Evolutionary conservation across 2,888 invertebrate species (phyloP).

Genomic region (Volucella inanis): DNA sequence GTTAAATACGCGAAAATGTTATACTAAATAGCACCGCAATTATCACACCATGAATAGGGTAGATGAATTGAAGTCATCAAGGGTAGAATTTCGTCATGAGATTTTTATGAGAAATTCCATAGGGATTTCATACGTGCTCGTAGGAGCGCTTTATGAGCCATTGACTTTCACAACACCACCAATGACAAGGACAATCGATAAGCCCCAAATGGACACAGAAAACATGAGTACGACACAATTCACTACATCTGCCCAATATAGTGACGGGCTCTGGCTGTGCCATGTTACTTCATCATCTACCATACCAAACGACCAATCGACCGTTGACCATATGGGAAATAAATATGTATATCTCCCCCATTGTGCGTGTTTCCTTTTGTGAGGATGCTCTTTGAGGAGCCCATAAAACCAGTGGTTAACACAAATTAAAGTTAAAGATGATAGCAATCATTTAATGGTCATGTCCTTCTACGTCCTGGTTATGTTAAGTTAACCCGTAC

Average conservation of each 20-base stretch:
- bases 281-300: slow-evolving; percentile 20
- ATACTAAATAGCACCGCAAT: no score
- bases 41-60: no score
- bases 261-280: slow-evolving; percentile 2
- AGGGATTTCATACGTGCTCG: neutral
- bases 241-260: slow-evolving; percentile 17
- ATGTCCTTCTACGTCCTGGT: slow-evolving; percentile 21
- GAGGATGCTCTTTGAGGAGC: slow-evolving; percentile 8
- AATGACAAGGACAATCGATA: slow-evolving; percentile 61
- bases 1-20: no score
- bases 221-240: slow-evolving; percentile 57
- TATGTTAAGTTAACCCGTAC: slow-evolving; percentile 1
- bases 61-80: no score
- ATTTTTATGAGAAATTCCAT: no score
- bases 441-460: slow-evolving; percentile 68
- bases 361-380: slow-evolving; percentile 7
- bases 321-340: slow-evolving; percentile 27
- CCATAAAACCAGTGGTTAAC: slow-evolving; percentile 50
- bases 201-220: slow-evolving; percentile 47
- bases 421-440: slow-evolving; percentile 56
- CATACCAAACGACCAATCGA: no score
- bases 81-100: no score
- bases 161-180: slow-evolving; percentile 54
- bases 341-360: slow-evolving; percentile 1
- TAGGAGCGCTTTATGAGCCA: slow-evolving; percentile 38